These are phyloP conservation scores for Acrobasis repandana DNA, from an alignment of 2,888 invertebrate genomes.

Conservation along the genomic window DNA sequence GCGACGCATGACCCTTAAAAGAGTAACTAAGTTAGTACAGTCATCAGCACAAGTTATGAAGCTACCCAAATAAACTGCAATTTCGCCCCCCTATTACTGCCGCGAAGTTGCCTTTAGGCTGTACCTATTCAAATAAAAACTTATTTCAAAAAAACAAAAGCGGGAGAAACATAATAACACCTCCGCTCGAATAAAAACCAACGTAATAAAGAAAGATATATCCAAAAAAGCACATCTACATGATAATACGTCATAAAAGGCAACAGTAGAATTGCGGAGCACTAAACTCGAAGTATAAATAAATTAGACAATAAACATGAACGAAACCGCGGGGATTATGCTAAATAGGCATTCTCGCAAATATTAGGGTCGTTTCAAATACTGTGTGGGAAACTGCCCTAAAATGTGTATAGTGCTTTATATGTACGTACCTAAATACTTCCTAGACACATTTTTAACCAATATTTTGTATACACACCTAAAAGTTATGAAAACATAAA, in stretches of 20 bases:
- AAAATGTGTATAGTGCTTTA: not conserved
- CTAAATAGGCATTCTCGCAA: slow-evolving; percentile 34
- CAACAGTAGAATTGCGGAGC: slow-evolving; percentile 30
- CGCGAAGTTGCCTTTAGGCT: too few species aligned
- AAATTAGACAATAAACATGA: slow-evolving; percentile 37
- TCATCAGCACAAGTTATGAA: too few species aligned
- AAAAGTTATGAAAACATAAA: too few species aligned
- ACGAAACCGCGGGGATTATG: slow-evolving; percentile 33
- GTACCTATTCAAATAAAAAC: not conserved
- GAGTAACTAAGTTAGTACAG: too few species aligned
- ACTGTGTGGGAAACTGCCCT: not conserved
- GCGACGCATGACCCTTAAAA: too few species aligned
- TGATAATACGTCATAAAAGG: slow-evolving; percentile 45
- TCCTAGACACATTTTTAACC: too few species aligned
- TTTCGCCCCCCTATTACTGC: too few species aligned
- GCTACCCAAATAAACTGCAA: too few species aligned
- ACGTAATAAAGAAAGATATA: slow-evolving; percentile 24
- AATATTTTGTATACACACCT: too few species aligned
- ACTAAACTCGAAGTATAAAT: slow-evolving; percentile 30
- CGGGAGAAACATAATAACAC: not conserved
- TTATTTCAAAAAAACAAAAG: not conserved
- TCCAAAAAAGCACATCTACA: slow-evolving; percentile 46
- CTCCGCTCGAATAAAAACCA: not conserved
- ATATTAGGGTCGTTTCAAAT: slow-evolving; percentile 26
- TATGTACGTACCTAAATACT: too few species aligned